Percentiles rank a stretch among this genome's conserved stretches.
Evolutionary conservation across 2,113 vertebrate genomes (phyloP).

Genomic region (Atherinomorus stipes): DNA sequence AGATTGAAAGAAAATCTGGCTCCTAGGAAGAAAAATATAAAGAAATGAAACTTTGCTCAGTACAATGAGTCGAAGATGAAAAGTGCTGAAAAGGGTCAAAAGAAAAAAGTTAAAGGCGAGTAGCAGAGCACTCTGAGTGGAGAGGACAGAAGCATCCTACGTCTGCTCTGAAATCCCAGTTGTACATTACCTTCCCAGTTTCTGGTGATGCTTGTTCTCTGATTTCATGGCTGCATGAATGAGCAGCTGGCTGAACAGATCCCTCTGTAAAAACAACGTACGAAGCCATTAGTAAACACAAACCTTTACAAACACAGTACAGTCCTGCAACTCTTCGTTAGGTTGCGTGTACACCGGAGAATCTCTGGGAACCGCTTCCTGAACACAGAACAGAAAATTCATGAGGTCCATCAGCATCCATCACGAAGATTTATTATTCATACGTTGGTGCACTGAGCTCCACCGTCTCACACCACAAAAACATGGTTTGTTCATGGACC

Average conservation of each 20-base stretch:
- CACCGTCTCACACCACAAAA: slow-evolving; percentile 34
- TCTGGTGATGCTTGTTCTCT: slow-evolving; percentile 81
- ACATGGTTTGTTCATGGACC: not conserved
- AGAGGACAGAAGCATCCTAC: not conserved
- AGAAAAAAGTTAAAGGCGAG: not conserved
- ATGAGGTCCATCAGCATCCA: slow-evolving; percentile 58
- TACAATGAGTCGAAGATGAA: no score
- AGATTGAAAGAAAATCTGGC: not conserved
- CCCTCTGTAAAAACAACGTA: slow-evolving; percentile 85
- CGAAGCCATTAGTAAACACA: slow-evolving; percentile 38
- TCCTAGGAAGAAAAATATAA: not conserved
- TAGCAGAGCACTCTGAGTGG: not conserved
- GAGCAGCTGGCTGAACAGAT: slow-evolving; percentile 91
- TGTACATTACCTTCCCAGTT: slow-evolving; percentile 87
- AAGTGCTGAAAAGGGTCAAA: no score
- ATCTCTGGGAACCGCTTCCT: slow-evolving; percentile 13
- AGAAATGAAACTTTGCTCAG: not conserved
- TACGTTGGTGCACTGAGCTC: slow-evolving; percentile 14
- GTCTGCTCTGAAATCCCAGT: slow-evolving; percentile 1
- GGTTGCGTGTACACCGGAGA: slow-evolving; percentile 12
- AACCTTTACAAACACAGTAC: not conserved
- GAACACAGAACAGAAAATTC: slow-evolving; percentile 29
- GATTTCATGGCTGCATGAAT: slow-evolving; percentile 92
- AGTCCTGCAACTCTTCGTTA: not conserved
- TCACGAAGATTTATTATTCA: slow-evolving; percentile 72